Conservation (phyloP, 2,113 vertebrate species). For the Lagopus muta region DNA sequence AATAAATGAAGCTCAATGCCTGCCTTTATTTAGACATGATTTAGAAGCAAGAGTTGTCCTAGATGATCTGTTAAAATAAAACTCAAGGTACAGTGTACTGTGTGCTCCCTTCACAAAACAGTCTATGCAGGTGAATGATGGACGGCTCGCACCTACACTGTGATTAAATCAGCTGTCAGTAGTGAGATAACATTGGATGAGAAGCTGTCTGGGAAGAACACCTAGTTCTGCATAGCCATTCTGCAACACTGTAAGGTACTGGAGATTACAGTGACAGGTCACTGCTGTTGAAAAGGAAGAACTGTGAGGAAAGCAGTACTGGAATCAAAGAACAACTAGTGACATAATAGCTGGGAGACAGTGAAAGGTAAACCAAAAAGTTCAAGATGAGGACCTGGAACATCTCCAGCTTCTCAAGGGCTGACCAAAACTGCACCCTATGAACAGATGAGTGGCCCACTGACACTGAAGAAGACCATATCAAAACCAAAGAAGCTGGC, state of each 20-base stretch:
- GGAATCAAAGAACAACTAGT: neutral
- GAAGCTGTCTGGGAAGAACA: neutral
- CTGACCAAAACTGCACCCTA: neutral
- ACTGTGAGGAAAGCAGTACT: neutral
- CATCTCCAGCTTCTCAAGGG: neutral
- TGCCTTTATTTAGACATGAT: fast-evolving
- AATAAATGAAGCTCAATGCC: neutral
- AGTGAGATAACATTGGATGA: neutral
- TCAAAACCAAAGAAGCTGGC: neutral
- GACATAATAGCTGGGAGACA: neutral
- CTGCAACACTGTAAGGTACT: neutral
- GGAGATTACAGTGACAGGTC: neutral
- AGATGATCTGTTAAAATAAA: neutral
- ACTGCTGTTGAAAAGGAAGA: neutral
- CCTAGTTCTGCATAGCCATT: neutral
- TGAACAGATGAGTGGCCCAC: fast-evolving
- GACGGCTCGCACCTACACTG: neutral
- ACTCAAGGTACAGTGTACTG: neutral
- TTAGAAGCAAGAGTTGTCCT: neutral
- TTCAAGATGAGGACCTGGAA: neutral
- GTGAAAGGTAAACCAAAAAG: neutral
- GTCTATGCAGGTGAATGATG: neutral
- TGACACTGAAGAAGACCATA: neutral
- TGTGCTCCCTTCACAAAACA: neutral
- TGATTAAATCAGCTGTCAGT: neutral